Evolutionary conservation across 2,797 vertebrate genomes (phyloP).

Genomic region (Myotis findleyi): DNA sequence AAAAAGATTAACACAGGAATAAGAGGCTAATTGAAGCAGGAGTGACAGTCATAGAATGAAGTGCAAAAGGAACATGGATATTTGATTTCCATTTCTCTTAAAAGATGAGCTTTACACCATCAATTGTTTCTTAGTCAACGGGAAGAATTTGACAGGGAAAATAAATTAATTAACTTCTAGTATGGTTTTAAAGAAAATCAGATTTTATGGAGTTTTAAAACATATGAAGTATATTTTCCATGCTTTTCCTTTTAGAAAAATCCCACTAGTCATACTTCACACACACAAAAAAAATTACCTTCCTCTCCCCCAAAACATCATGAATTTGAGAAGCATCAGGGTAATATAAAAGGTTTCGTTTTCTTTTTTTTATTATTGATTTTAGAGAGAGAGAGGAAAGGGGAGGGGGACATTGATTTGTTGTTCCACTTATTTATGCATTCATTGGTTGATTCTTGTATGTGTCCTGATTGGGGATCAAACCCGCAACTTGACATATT

Average conservation of each 20-base stretch:
- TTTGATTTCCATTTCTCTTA: conserved; percentile 2
- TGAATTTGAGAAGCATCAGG: background rate
- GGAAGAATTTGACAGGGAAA: background rate
- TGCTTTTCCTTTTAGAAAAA: background rate
- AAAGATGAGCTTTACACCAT: background rate
- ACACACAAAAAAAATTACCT: background rate
- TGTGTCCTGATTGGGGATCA: background rate
- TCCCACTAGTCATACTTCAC: background rate
- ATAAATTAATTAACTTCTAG: background rate
- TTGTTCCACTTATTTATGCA: background rate
- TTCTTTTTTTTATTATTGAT: background rate
- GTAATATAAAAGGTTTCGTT: background rate
- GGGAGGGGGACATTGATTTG: background rate
- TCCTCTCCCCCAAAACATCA: background rate
- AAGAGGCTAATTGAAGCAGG: background rate
- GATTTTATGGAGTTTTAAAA: background rate
- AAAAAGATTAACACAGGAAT: background rate
- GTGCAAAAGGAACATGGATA: background rate
- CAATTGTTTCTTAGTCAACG: background rate
- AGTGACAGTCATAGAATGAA: background rate
- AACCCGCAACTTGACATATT: background rate
- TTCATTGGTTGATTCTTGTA: background rate
- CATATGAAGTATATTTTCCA: background rate
- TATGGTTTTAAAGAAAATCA: background rate
- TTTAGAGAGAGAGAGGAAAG: background rate